phyloP scores from a whole-genome alignment of 64 coral and sea anemone species.

The Catalaphyllia jardinei region DNA sequence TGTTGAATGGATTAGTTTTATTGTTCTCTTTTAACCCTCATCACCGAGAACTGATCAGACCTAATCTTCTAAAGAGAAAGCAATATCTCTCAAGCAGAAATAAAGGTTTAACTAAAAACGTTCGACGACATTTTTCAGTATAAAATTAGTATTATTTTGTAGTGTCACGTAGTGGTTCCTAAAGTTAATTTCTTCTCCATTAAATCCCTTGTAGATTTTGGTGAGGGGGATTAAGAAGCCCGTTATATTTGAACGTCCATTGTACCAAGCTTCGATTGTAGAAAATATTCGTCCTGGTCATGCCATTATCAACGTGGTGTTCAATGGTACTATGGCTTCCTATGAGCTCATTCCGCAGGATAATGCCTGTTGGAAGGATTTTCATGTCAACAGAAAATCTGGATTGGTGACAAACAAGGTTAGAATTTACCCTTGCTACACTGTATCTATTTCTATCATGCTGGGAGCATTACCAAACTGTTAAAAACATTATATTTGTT shows the following conservation, averaged over 20 bases:
- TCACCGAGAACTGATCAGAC: too few species aligned
- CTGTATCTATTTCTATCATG: background rate
- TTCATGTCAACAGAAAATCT: conserved; percentile 69
- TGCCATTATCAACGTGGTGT: conserved; percentile 56
- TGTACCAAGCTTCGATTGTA: conserved; percentile 50
- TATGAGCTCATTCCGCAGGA: conserved; percentile 62
- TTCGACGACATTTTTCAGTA: too few species aligned
- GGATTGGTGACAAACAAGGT: conserved; percentile 85
- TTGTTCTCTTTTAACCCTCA: too few species aligned
- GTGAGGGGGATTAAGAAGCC: conserved; percentile 58
- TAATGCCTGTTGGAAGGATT: conserved; percentile 66
- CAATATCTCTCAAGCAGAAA: too few species aligned
- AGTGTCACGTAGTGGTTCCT: background rate
- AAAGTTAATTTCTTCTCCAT: background rate
- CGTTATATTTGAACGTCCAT: conserved; percentile 61
- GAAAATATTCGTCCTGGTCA: conserved; percentile 72
- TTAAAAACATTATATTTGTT: background rate
- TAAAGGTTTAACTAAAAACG: too few species aligned
- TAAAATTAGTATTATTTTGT: too few species aligned
- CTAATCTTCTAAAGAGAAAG: too few species aligned
- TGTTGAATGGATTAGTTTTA: too few species aligned
- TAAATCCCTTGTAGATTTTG: conserved; percentile 39
- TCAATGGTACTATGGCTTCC: conserved; percentile 61
- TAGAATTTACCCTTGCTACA: background rate
- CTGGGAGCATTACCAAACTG: background rate